phyloP scores from a whole-genome alignment of 2,888 invertebrate genomes.

The Germaria angustata region DNA sequence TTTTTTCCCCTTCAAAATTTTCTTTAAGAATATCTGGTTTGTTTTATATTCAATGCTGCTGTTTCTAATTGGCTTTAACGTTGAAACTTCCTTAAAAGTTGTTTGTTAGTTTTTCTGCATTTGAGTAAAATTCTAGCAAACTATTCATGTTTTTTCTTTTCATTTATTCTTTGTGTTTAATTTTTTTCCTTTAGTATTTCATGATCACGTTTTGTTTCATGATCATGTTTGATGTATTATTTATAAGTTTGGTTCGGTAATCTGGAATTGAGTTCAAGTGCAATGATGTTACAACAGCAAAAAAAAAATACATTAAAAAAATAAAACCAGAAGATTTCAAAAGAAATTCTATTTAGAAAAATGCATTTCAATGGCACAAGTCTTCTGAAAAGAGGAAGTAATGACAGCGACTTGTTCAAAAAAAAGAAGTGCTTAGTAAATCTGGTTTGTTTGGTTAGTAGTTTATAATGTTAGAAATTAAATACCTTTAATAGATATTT shows the following conservation, averaged over 20 bases:
- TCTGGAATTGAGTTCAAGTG: conserved; percentile 66
- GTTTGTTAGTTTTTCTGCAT: background rate
- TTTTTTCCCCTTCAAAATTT: conserved; percentile 8
- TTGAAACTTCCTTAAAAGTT: conserved; percentile 3
- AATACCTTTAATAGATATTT: too few species aligned
- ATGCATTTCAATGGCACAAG: conserved; percentile 44
- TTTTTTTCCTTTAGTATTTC: background rate
- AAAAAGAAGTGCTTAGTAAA: background rate
- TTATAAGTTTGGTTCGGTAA: conserved; percentile 58
- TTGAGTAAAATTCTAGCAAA: conserved; percentile 27
- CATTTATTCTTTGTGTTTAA: background rate
- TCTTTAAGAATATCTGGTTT: conserved; percentile 18
- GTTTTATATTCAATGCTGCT: background rate
- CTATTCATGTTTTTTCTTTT: background rate
- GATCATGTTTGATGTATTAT: conserved; percentile 50
- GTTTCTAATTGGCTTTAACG: background rate
- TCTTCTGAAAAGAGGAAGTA: background rate
- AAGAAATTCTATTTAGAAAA: conserved; percentile 51
- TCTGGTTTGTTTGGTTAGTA: conserved; percentile 45
- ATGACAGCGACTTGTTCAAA: background rate
- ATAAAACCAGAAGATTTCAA: background rate
- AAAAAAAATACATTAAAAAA: background rate
- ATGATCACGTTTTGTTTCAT: conserved; percentile 51
- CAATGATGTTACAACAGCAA: conserved; percentile 47
- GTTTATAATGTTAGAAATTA: conserved; percentile 33